Evolutionary conservation across 2,888 invertebrate species (phyloP).

Genomic region (Eilema sororculum): DNA sequence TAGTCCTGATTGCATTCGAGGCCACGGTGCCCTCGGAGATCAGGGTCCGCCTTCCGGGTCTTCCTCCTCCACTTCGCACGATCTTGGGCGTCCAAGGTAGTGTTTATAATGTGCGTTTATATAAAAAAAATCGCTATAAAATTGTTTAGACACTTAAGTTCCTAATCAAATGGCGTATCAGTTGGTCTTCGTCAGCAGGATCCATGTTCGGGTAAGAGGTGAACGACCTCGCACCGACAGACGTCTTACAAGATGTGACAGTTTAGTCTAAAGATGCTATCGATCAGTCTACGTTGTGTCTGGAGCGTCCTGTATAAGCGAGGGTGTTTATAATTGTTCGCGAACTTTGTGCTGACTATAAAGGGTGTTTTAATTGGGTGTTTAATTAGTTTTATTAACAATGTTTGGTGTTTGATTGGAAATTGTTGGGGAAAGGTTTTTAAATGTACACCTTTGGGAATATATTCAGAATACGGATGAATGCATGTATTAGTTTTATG

Average conservation of each 20-base stretch:
- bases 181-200: no score
- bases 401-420: background rate
- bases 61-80: no score
- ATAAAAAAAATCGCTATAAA: no score
- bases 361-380: background rate
- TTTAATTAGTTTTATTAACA: background rate
- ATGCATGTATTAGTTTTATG: background rate
- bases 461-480: background rate
- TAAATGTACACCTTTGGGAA: background rate
- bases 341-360: background rate
- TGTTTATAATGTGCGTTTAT: no score
- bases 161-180: no score
- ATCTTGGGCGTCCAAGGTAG: no score
- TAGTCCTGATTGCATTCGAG: no score
- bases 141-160: no score
- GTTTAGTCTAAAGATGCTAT: constrained; percentile 45
- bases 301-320: constrained; percentile 19
- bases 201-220: constrained; percentile 37
- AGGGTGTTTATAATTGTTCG: constrained; percentile 15
- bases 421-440: background rate
- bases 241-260: constrained; percentile 49
- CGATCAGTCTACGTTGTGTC: constrained; percentile 48
- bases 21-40: no score
- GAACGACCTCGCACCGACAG: constrained; percentile 21
- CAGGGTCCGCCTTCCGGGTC: no score